Conservation (phyloP, 2,888 invertebrate species). For the Xylophagus ater region DNA sequence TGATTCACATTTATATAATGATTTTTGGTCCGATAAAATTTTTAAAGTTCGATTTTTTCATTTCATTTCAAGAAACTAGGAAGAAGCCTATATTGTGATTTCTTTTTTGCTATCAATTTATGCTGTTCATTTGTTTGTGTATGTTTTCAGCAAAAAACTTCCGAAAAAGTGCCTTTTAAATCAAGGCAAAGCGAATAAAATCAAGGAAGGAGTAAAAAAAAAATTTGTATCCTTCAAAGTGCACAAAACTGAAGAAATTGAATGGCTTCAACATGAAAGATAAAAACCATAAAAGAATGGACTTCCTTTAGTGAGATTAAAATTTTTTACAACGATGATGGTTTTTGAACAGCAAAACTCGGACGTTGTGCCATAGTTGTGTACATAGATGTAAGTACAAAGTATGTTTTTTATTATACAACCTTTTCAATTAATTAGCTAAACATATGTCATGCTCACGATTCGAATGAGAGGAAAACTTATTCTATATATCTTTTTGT, state of each 20-base stretch:
- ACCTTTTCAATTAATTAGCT: constrained; percentile 10
- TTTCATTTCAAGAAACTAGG: constrained; percentile 1
- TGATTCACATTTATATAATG: constrained; percentile 12
- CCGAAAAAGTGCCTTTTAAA: neutral
- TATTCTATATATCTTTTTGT: no score
- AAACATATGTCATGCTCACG: constrained; percentile 7
- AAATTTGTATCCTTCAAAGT: neutral
- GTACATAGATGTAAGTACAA: no score
- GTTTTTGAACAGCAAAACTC: neutral
- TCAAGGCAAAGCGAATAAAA: constrained; percentile 3
- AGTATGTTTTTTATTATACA: neutral
- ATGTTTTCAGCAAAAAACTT: neutral
- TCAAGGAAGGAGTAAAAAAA: constrained; percentile 1
- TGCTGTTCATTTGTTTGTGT: neutral
- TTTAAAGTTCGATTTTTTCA: neutral
- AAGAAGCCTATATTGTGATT: neutral
- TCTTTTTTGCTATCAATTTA: constrained; percentile 1
- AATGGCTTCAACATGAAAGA: constrained; percentile 6
- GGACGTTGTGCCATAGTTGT: no score
- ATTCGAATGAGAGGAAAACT: no score
- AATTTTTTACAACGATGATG: constrained; percentile 4
- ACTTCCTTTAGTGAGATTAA: constrained; percentile 2
- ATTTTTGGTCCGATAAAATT: constrained; percentile 5
- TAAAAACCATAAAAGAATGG: constrained; percentile 7
- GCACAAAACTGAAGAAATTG: neutral